Percentiles rank a stretch among this genome's conserved stretches.
Evolutionary conservation across 2,797 vertebrate species (phyloP).

Genomic region (Varecia variegata): DNA sequence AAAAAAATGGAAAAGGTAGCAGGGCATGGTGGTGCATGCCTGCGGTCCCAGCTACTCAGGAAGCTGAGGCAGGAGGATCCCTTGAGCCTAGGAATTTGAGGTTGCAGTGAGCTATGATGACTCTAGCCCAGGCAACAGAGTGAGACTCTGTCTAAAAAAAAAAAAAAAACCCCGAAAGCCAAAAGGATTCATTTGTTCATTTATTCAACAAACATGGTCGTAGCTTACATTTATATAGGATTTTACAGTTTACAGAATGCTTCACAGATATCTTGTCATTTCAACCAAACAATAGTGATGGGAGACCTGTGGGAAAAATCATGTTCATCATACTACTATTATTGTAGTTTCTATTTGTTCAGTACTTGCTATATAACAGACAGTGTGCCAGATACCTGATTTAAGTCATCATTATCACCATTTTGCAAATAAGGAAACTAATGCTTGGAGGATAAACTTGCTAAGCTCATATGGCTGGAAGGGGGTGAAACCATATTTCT

Average conservation of each 20-base stretch:
- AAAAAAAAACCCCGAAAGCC: too few species aligned
- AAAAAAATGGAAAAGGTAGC: too few species aligned
- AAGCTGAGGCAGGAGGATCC: too few species aligned
- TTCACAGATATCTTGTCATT: conserved; percentile 5
- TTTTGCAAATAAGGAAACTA: conserved; percentile 12
- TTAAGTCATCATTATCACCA: neutral
- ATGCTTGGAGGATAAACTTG: neutral
- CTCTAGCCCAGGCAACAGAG: too few species aligned
- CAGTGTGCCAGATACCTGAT: neutral
- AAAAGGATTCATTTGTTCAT: neutral
- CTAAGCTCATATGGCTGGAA: neutral
- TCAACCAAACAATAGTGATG: neutral
- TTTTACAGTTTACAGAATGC: conserved; percentile 5
- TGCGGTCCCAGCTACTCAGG: too few species aligned
- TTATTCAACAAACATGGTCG: conserved; percentile 19
- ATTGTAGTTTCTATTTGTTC: neutral
- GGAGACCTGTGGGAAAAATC: neutral
- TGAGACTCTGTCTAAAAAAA: too few species aligned
- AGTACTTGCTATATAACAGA: neutral
- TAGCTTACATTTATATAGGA: neutral
- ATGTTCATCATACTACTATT: neutral
- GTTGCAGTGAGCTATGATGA: too few species aligned
- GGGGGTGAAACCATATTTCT: neutral
- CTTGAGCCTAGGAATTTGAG: too few species aligned
- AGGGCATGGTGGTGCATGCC: too few species aligned